Evolutionary conservation across 2,888 invertebrate species (phyloP).

Genomic region (Drepana falcataria): DNA sequence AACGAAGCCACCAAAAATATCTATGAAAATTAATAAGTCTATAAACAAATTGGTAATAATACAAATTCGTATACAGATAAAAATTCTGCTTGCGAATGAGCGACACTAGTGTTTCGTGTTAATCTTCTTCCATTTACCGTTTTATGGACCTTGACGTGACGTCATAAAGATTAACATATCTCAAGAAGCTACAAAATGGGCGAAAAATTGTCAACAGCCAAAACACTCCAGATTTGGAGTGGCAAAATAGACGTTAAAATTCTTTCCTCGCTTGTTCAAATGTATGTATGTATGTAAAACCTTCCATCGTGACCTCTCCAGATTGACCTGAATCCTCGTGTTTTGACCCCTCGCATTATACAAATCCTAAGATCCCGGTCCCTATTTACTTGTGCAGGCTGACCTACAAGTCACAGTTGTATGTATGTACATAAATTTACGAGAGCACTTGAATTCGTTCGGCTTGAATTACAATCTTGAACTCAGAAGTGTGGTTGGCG

Average conservation of each 20-base stretch:
- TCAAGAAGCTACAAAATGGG: no score
- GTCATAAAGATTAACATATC: no score
- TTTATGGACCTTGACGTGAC: no score
- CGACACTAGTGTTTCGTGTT: no score
- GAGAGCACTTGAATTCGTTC: constrained; percentile 15
- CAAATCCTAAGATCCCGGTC: constrained; percentile 43
- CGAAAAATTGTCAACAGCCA: neutral
- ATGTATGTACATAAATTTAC: constrained; percentile 38
- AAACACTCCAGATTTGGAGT: neutral
- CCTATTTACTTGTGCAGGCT: constrained; percentile 45
- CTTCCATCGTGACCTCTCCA: constrained; percentile 40
- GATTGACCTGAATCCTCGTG: constrained; percentile 37
- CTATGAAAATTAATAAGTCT: no score
- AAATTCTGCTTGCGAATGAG: no score
- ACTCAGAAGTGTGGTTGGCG: neutral
- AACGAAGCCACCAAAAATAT: no score
- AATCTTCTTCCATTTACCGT: no score
- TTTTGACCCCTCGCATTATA: constrained; percentile 47
- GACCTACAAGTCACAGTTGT: constrained; percentile 44
- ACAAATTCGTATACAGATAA: no score
- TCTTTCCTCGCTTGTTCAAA: constrained; percentile 18
- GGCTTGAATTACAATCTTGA: constrained; percentile 14
- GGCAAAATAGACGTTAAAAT: constrained; percentile 1
- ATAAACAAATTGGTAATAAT: no score
- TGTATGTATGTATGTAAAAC: constrained; percentile 47